phyloP scores from a whole-genome alignment of 2,797 vertebrate genomes.

The Anniella stebbinsi region DNA sequence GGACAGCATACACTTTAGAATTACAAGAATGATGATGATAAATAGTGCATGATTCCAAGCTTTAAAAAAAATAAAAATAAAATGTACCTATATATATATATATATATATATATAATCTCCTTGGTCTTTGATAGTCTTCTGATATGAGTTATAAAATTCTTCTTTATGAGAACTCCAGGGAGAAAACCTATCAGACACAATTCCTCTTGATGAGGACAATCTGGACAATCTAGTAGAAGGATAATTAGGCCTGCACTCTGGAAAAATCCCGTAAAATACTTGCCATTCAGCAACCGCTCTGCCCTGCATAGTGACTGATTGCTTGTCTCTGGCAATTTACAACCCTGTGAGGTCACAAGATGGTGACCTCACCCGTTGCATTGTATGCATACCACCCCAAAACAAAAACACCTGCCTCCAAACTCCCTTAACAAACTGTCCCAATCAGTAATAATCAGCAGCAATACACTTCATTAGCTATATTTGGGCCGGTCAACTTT shows the following conservation, averaged over 20 bases:
- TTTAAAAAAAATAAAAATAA: background rate
- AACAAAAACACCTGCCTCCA: constrained; percentile 41
- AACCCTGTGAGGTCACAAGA: constrained; percentile 23
- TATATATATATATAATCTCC: constrained; percentile 3
- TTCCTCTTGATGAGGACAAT: constrained; percentile 40
- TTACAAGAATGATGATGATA: constrained; percentile 37
- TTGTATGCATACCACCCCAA: constrained; percentile 30
- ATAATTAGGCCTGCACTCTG: constrained; percentile 54
- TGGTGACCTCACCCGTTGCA: constrained; percentile 47
- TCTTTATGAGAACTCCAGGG: constrained; percentile 8
- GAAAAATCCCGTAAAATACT: constrained; percentile 71
- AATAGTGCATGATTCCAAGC: constrained; percentile 23
- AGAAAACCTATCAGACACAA: constrained; percentile 36
- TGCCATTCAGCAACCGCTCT: constrained; percentile 64
- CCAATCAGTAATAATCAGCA: constrained; percentile 18
- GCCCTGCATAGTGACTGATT: constrained; percentile 67
- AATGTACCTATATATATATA: constrained; percentile 6
- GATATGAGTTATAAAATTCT: constrained; percentile 16
- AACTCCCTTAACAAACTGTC: background rate
- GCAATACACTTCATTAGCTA: constrained; percentile 34
- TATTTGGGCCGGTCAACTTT: constrained; percentile 36
- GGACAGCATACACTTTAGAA: constrained; percentile 4
- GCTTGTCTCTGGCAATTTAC: constrained; percentile 40
- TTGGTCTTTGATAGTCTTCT: constrained; percentile 7
- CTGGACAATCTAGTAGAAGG: constrained; percentile 29